Evolutionary conservation across 2,113 vertebrate genomes (phyloP).

Genomic region (Grammomys dolichurus): DNA sequence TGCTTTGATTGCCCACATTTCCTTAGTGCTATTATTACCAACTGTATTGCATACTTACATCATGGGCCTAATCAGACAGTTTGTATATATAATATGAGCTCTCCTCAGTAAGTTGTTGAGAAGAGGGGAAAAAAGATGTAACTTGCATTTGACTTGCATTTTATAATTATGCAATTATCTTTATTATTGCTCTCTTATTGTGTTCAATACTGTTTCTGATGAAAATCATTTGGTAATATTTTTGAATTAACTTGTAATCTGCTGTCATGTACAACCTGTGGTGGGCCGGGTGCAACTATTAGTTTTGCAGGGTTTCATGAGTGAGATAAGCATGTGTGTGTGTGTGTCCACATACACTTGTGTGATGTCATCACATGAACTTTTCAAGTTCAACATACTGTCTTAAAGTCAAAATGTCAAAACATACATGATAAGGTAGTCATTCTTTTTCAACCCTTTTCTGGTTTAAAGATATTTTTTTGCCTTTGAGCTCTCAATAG

Average conservation of each 20-base stretch:
- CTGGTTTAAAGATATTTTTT: slow-evolving; percentile 19
- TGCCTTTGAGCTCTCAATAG: neutral
- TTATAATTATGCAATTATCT: neutral
- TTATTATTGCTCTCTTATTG: neutral
- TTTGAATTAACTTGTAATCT: neutral
- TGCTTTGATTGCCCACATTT: neutral
- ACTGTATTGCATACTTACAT: neutral
- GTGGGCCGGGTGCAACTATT: neutral
- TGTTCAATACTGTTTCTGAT: neutral
- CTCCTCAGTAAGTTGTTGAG: neutral
- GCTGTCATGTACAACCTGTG: neutral
- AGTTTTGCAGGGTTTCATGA: neutral
- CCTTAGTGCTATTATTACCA: neutral
- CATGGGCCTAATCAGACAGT: neutral
- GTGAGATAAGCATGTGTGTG: neutral
- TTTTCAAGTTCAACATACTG: neutral
- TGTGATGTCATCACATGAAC: neutral
- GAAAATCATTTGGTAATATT: neutral
- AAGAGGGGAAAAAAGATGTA: neutral
- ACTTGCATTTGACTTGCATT: neutral
- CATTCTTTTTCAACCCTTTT: neutral
- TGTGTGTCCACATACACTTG: neutral
- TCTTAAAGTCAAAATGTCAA: neutral
- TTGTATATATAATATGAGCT: neutral
- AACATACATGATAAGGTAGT: neutral